Base-by-base conservation (phyloP, 2,888 invertebrate species). In the Cantharis nigra region DNA sequence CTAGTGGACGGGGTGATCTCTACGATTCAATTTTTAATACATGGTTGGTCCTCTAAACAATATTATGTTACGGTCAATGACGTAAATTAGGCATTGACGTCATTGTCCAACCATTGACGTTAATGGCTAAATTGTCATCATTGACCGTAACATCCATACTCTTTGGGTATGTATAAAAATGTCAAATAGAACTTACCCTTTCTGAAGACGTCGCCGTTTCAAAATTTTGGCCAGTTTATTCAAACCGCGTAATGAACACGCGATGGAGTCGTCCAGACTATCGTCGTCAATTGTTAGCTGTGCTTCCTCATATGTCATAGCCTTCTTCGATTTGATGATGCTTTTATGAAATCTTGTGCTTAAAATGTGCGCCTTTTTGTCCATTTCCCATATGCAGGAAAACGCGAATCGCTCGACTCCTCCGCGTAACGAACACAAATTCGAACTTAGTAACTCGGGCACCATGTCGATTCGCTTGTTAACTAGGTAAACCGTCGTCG, bases 281-380 rank as follows among this genome's bases (percentile, higher is more conserved):
- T 89, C 85, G 85, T 98, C 97, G 87, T 99, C 98, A 76, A 99
- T 99, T 75, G 94, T 94, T 79, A 96, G 90, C 88, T 99, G 99
- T 0, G 99, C 99, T 88, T 98, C 95, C 83, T 97, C 98, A 86
- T 99, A 99, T 0, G 98, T 99, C 93, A 99, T 93, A 0, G 99
- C 97, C n/a, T 94, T 93, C 79, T 93, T 92, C 0, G 97, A 97
- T 89, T 94, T 92, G 80, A 99, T 99, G 64, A 99, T 93, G 83
- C 97, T 97, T 88, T 99, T 99, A 85, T 94, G 95, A 86, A 96
- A 99, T 82, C 92, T 92, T 0, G 95, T 95, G 7, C 91, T 91
- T 1, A 97, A 85, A 72, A 98, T 94, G 82, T 97, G 94, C 0
- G 97, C 96, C 67, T 96, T 91, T 9, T 92, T 90, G 78, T 96